Percentiles rank a stretch among this genome's conserved stretches.
phyloP scores from a whole-genome alignment of 2,797 vertebrate species.

The Spinus olivaceus region DNA sequence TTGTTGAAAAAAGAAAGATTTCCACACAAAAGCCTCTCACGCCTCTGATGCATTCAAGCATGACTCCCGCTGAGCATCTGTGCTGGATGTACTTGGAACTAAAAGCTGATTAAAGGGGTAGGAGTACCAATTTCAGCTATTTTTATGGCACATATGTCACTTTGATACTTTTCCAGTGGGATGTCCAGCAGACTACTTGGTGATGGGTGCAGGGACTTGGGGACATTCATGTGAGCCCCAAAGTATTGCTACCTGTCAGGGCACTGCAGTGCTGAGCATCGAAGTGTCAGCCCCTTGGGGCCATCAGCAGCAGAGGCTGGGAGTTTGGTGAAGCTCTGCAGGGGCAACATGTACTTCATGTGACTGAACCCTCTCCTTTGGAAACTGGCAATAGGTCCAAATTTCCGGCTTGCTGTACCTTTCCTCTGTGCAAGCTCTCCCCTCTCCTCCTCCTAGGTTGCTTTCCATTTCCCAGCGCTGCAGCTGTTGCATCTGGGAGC shows the following conservation, averaged over 20 bases:
- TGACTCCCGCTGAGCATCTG: not conserved
- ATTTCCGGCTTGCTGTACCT: not conserved
- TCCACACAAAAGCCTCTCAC: not conserved
- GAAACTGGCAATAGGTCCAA: not conserved
- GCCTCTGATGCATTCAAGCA: not conserved
- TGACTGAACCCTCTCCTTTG: not conserved
- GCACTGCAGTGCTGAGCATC: fast-evolving
- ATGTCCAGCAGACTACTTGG: not conserved
- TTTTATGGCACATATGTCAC: not conserved
- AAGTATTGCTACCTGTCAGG: not conserved
- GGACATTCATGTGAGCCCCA: fast-evolving
- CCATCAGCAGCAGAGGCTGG: not conserved
- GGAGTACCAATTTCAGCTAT: not conserved
- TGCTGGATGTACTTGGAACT: not conserved
- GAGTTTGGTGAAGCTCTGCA: not conserved
- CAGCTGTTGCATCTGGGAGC: not conserved
- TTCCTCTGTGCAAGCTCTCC: not conserved
- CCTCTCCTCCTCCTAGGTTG: not conserved
- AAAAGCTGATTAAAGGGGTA: not conserved
- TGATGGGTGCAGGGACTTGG: not conserved
- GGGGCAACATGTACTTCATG: not conserved
- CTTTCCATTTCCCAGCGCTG: not conserved
- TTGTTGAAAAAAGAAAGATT: not conserved
- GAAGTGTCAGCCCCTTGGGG: fast-evolving
- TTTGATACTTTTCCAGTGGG: not conserved